Percentiles rank a stretch among this genome's conserved stretches.
These are phyloP conservation scores for Macropodus opercularis DNA, from an alignment of 2,797 vertebrate genomes.

Conservation along the genomic window DNA sequence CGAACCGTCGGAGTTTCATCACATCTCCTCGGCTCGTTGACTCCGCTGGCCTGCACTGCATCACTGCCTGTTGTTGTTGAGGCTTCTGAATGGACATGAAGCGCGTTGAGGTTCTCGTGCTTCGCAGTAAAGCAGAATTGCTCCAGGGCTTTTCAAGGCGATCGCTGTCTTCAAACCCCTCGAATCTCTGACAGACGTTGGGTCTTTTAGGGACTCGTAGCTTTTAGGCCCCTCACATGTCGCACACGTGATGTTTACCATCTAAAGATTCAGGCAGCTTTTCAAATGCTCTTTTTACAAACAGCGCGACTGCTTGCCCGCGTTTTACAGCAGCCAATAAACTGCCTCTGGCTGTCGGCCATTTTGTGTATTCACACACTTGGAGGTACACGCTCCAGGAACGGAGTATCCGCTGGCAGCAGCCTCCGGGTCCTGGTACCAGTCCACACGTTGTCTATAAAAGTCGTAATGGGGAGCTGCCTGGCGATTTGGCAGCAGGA, in stretches of 20 bases:
- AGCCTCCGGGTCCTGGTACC: constrained; percentile 37
- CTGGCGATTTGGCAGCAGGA: constrained; percentile 64
- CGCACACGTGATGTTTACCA: too few relatives aligned
- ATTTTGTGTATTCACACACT: constrained; percentile 49
- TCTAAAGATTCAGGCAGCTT: too few relatives aligned
- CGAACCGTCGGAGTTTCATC: too few relatives aligned
- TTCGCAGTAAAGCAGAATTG: constrained; percentile 5
- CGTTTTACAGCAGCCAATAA: constrained; percentile 36
- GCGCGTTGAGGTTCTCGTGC: constrained; percentile 2
- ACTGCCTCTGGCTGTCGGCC: constrained; percentile 38
- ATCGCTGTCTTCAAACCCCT: too few relatives aligned
- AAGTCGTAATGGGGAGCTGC: constrained; percentile 60
- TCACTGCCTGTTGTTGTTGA: constrained; percentile 4
- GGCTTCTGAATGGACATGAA: constrained; percentile 22
- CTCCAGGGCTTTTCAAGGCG: constrained; percentile 2
- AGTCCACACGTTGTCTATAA: constrained; percentile 68
- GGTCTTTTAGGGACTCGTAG: background rate
- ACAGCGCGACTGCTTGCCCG: too few relatives aligned
- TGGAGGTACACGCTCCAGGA: constrained; percentile 25
- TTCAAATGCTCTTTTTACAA: background rate
- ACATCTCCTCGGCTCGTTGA: constrained; percentile 4
- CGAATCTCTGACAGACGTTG: background rate
- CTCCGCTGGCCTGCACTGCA: background rate
- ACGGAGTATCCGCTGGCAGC: constrained; percentile 54
- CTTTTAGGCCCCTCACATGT: background rate